Evolutionary conservation across 1,140 invertebrate genomes (phyloP).

Genomic region (Leptopilina clavipes): DNA sequence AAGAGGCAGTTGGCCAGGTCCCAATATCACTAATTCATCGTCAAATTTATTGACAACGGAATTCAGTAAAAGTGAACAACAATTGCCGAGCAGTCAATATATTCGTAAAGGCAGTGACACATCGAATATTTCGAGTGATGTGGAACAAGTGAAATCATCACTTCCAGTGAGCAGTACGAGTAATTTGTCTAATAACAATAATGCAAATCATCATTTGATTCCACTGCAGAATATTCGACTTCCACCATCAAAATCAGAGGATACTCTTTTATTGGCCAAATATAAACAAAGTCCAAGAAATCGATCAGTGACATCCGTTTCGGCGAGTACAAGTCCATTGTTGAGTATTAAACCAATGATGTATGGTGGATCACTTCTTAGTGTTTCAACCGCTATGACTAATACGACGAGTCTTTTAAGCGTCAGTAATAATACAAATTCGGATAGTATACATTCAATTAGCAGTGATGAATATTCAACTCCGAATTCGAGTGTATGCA

Average conservation of each 20-base stretch:
- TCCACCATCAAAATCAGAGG: constrained; percentile 85
- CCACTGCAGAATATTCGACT: constrained; percentile 71
- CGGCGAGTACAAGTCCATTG: constrained; percentile 80
- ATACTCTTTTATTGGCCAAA: constrained; percentile 79
- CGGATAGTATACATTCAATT: constrained; percentile 77
- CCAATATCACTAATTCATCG: constrained; percentile 78
- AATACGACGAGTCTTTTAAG: constrained; percentile 79
- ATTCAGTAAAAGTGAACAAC: constrained; percentile 89
- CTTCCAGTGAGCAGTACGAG: constrained; percentile 52
- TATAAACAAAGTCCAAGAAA: constrained; percentile 77
- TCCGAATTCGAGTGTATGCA: constrained; percentile 53
- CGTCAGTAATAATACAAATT: constrained; percentile 67
- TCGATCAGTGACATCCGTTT: constrained; percentile 77
- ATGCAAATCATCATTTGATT: constrained; percentile 59
- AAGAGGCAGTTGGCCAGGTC: constrained; percentile 88
- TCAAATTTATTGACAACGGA: constrained; percentile 79
- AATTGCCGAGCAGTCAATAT: constrained; percentile 74
- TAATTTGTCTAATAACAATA: constrained; percentile 62
- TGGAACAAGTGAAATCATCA: constrained; percentile 59
- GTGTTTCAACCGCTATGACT: constrained; percentile 63
- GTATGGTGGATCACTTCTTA: constrained; percentile 72
- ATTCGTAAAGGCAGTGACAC: constrained; percentile 66
- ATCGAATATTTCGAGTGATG: constrained; percentile 63
- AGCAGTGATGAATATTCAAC: constrained; percentile 74
- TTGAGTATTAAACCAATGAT: constrained; percentile 77